Base-by-base conservation (phyloP, 2,888 invertebrate genomes). In the Leucophenga montana region DNA sequence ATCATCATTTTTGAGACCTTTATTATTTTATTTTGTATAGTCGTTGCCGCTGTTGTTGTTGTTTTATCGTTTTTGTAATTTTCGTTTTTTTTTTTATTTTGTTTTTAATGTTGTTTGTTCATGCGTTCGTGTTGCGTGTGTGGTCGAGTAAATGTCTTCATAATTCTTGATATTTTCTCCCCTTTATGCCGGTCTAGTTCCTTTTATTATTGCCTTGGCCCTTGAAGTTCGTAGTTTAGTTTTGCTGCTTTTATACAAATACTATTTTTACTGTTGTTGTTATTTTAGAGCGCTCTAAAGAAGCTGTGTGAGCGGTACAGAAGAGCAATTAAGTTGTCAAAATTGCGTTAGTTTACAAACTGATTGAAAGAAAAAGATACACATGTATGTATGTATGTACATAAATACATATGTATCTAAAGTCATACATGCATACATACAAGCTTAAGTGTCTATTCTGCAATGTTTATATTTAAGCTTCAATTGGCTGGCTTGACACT, bases 71-170 rank as follows among this genome's bases (percentile, higher is more conserved):
- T 75, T 71, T 70, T 57, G 66, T 33, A 69, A 44, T 53, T 70
- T 59, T 27, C 68, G 57, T 71, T 44, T 64, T 13, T 70, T 56
- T 22, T 65, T 56, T 48, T 66, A 53, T 71, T 65, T 50, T 67
- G 31, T 68, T 72, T 70, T 56, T 74, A 73, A n/a, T 61, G 16
- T 61, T 76, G 68, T 69, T 75, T 77, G 73, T 75, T 73, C 73
- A 72, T 70, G 70, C 66, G 54, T 66, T 16, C 54, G 33, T 66
- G 31, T 78, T 68, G 76, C 78, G 77, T 83, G 83, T 85, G 83
- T 83, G 83, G 83, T 82, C 83, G 82, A 85, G 77, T 85, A 85
- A 85, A 83, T 83, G 84, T 83, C 83, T 83, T 83, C 82, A 83
- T 83, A 85, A 83, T 83, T 84, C 84, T 85, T 80, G 78, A 73